A percentile compares a stretch with the other conserved stretches of the same genome.
These are phyloP conservation scores for Phylloscopus trochiloides DNA, from an alignment of 2,113 vertebrate genomes.

Conservation along the genomic window DNA sequence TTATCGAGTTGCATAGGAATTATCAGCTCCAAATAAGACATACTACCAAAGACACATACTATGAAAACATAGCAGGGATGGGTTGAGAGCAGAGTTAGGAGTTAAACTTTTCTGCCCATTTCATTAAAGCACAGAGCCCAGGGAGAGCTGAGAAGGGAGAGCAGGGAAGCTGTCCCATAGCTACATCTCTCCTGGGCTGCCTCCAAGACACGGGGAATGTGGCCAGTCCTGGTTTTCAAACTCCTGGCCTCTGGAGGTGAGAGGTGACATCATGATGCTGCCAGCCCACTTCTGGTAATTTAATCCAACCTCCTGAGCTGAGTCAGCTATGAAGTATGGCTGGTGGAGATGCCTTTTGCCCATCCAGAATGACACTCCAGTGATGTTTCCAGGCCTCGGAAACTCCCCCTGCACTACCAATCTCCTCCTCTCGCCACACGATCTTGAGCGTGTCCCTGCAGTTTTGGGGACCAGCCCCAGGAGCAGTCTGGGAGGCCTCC, in stretches of 20 bases:
- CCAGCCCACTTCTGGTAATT: not conserved
- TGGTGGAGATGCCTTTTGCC: not conserved
- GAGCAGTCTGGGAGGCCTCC: not conserved
- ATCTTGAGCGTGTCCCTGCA: not conserved
- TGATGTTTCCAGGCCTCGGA: not conserved
- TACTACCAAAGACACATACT: not conserved
- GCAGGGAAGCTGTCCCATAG: not conserved
- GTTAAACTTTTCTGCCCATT: not conserved
- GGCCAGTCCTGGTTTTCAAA: not conserved
- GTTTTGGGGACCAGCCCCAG: not conserved
- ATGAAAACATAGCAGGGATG: not conserved
- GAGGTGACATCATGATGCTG: not conserved
- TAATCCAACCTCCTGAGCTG: not conserved
- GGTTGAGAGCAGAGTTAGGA: not conserved
- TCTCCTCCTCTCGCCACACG: rapidly evolving
- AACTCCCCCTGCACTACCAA: not conserved
- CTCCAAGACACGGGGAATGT: not conserved
- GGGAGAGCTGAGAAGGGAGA: not conserved
- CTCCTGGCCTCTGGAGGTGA: not conserved
- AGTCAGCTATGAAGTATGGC: not conserved
- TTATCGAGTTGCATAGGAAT: not conserved
- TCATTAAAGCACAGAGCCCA: not conserved
- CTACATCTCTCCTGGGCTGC: not conserved
- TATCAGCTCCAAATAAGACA: not conserved
- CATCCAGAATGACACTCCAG: not conserved